Conservation (phyloP, 2,113 vertebrate species). For the Grallaria varia region DNA sequence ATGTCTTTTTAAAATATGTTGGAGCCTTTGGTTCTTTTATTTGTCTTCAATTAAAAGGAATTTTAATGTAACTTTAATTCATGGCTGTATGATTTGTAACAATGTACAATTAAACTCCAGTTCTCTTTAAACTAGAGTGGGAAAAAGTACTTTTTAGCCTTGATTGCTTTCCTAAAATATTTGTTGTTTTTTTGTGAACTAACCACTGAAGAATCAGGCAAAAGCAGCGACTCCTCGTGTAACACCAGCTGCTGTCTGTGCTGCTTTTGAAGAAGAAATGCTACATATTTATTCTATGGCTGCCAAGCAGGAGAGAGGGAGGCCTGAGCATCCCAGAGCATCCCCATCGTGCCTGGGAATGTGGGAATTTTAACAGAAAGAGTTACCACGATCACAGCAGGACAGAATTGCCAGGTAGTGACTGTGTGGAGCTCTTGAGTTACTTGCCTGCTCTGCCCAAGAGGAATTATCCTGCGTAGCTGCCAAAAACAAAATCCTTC, state of each 20-base stretch:
- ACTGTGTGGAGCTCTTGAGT: rapidly evolving
- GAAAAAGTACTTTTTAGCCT: neutral
- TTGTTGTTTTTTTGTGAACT: neutral
- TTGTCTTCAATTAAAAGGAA: constrained; percentile 71
- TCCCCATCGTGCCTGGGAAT: neutral
- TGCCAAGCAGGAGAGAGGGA: neutral
- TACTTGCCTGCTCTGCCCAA: neutral
- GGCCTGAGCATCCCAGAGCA: neutral
- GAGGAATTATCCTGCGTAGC: neutral
- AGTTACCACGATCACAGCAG: too few relatives aligned
- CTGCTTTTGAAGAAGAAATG: neutral
- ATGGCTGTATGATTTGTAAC: neutral
- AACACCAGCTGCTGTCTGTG: neutral
- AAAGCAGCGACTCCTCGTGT: neutral
- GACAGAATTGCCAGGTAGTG: neutral
- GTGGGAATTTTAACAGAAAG: neutral
- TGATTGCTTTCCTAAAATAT: neutral
- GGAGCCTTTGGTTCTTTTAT: constrained; percentile 64
- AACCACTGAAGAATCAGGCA: neutral
- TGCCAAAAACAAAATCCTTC: neutral
- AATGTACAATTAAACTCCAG: neutral
- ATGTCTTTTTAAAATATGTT: constrained; percentile 48
- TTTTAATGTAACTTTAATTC: constrained; percentile 9
- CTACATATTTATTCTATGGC: neutral
- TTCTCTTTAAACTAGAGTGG: neutral